Conservation (phyloP, 1,140 invertebrate genomes). For the Holcopasites calliopsidis region DNA sequence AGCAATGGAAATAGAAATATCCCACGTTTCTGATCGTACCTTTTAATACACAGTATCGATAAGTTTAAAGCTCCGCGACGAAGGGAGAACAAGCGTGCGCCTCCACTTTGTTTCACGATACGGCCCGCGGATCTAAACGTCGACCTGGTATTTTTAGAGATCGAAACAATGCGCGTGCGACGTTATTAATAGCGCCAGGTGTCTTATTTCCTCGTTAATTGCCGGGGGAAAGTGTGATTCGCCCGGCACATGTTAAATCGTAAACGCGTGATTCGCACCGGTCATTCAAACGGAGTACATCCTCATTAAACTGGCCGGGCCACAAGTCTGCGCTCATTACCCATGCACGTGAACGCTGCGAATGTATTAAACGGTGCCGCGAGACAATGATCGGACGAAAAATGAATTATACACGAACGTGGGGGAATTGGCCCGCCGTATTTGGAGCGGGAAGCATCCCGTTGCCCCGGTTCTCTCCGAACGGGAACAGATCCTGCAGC, state of each 20-base stretch:
- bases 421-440: constrained; percentile 14
- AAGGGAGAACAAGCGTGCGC: not conserved
- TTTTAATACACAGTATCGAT: too few species aligned
- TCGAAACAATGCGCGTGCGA: constrained; percentile 12
- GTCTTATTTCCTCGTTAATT: constrained; percentile 5
- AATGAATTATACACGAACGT: constrained; percentile 38
- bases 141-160: constrained; percentile 10
- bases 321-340: constrained; percentile 60
- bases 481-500: constrained; percentile 3
- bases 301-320: constrained; percentile 62
- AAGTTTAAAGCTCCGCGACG: not conserved
- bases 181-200: constrained; percentile 10
- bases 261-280: constrained; percentile 52
- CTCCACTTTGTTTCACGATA: not conserved
- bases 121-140: not conserved
- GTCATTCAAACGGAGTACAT: constrained; percentile 61
- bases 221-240: not conserved
- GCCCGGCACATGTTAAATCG: not conserved
- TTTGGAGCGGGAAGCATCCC: constrained; percentile 28
- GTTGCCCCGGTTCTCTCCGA: not conserved
- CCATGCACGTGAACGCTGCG: constrained; percentile 31
- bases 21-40: too few species aligned
- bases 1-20: too few species aligned
- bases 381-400: constrained; percentile 26
- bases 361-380: not conserved